Base-by-base conservation (phyloP, 2,888 invertebrate species). In the Liopterus haemorrhoidalis region DNA sequence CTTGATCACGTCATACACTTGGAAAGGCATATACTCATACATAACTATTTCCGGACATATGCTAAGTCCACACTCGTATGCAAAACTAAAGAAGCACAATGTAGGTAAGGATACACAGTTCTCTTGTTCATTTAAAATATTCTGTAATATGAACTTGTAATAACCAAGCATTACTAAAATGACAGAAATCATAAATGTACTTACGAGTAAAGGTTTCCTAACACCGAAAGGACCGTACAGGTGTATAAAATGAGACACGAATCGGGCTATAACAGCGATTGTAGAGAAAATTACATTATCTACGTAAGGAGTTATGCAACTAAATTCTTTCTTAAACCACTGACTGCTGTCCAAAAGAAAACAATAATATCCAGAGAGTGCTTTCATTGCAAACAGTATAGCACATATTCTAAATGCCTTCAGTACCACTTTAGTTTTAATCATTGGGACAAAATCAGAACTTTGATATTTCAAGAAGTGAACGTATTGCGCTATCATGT, bases 21-120 rank as follows among this genome's bases (percentile, higher is more conserved):
- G 58, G 46, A 51, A 52, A 1, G 63, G 63, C 16, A 58, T 46
- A 42, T 62, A 63, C 24, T 57, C 54, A 9, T 50, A 43, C 5
- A 59, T 43, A 22, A 61, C 50, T 8, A 55, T 44, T 15, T 56
- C 56, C 1, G 58, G 46, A 28, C 47, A 54, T 22, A 48, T 39
- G 14, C 55, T 54, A 19, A 59, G 42, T 12, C 61, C 60, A 12
- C 59, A 35, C 30, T 60, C 59, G 32, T 54, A 58, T 11, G 43
- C 48, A 32, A 61, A 48, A 4, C 59, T 49, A 6, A 56, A 50
- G n/a, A 53, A 38, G 21, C 41, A 47, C 8, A 52, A 27, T 6
- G 54, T 28, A 2, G 52, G 11, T 5, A 55, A 38, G n/a, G 44
- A 48, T 4, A 54, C 33, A 56, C 57, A 58, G 24, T 6, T 15